Evolutionary conservation across 2,113 vertebrate genomes (phyloP).

Genomic region (Notothenia coriiceps): DNA sequence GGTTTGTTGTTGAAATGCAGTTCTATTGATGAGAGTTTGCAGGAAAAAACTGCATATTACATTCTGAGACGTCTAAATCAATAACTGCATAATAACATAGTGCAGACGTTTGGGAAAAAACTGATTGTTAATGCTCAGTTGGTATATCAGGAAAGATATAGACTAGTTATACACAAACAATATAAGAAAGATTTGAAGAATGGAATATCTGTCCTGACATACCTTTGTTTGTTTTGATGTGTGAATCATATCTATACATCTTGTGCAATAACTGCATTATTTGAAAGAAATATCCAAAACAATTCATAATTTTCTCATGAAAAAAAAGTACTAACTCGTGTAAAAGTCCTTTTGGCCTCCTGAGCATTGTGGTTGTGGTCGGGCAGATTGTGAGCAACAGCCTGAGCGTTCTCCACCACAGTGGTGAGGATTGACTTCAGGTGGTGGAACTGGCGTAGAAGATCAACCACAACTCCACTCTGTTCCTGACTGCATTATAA

Average conservation of each 20-base stretch:
- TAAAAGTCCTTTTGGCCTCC: conserved; percentile 88
- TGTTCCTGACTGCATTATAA: conserved; percentile 88
- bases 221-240: background rate
- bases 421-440: conserved; percentile 85
- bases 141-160: background rate
- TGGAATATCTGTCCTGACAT: background rate
- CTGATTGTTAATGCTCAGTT: background rate
- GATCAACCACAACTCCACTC: conserved; percentile 85
- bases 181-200: background rate
- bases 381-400: conserved; percentile 83
- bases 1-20: background rate
- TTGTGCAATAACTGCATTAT: background rate
- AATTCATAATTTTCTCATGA: background rate
- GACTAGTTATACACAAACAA: background rate
- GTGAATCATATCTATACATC: background rate
- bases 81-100: background rate
- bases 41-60: background rate
- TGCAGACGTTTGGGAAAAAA: background rate
- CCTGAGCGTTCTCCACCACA: conserved; percentile 86
- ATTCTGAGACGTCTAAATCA: background rate
- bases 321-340: conserved; percentile 83
- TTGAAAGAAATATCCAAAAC: background rate
- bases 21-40: background rate
- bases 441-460: conserved; percentile 90
- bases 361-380: conserved; percentile 88